Evolutionary conservation across 2,797 vertebrate species (phyloP).

Genomic region (Halcyon badia): DNA sequence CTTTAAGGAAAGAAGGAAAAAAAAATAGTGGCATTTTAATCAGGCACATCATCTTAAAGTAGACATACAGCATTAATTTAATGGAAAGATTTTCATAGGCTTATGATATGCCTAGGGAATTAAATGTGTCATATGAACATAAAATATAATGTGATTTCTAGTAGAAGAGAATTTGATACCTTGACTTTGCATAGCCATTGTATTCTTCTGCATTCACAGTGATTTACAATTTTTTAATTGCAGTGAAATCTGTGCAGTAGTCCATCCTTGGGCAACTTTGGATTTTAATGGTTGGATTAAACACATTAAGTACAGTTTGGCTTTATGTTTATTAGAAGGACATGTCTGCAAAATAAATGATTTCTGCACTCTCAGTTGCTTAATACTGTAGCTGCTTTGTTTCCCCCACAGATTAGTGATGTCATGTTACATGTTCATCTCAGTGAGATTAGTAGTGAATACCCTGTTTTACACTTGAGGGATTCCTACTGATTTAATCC

Average conservation of each 20-base stretch:
- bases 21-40: conserved; percentile 35
- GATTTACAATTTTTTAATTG: background rate
- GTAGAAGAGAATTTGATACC: background rate
- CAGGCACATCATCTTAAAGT: background rate
- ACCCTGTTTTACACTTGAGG: background rate
- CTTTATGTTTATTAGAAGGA: background rate
- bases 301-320: background rate
- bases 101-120: background rate
- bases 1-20: background rate
- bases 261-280: background rate
- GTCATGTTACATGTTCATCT: background rate
- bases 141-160: background rate
- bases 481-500: background rate
- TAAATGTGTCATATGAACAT: background rate
- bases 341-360: background rate
- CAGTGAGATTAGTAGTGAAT: background rate
- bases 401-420: background rate
- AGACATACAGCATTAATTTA: conserved; percentile 33
- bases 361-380: background rate
- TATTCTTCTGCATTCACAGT: background rate
- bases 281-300: background rate
- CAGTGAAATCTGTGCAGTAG: background rate
- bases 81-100: conserved; percentile 3
- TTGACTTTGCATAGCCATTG: background rate
- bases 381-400: background rate